Evolutionary conservation across 2,888 invertebrate genomes (phyloP).

Genomic region (Drosophila aldrichi): DNA sequence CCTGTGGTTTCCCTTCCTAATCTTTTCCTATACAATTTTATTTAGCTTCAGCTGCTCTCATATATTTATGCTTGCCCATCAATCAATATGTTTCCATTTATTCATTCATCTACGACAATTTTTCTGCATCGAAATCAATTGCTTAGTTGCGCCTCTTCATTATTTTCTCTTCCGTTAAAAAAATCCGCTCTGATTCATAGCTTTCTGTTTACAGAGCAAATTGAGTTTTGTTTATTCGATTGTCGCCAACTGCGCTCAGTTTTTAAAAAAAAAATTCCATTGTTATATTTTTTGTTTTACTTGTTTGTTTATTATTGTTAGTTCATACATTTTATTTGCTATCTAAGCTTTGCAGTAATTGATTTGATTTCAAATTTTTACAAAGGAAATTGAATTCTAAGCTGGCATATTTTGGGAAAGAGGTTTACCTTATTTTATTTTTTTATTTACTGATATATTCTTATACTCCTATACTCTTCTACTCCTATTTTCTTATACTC

Average conservation of each 20-base stretch:
- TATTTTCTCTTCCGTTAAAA: not conserved
- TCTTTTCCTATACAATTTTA: not conserved
- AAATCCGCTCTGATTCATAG: not conserved
- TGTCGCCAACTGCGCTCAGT: slow-evolving; percentile 1
- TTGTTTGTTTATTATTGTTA: not conserved
- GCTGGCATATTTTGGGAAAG: not conserved
- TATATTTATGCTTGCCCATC: not conserved
- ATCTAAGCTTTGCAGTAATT: not conserved
- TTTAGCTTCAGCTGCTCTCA: not conserved
- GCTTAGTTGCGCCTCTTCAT: not conserved
- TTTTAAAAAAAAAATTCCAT: slow-evolving; percentile 16
- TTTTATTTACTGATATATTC: not conserved
- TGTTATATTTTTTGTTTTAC: not conserved
- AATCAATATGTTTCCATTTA: not conserved
- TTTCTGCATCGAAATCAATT: not conserved
- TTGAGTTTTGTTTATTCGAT: slow-evolving; percentile 15
- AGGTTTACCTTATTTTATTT: not conserved
- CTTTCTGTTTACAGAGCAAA: slow-evolving; percentile 9
- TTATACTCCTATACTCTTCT: not conserved
- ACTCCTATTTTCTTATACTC: not conserved
- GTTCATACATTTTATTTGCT: not conserved
- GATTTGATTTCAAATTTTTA: not conserved
- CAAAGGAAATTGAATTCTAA: not conserved
- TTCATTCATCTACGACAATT: not conserved
- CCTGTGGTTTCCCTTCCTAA: not conserved